Percentiles rank a stretch among this genome's conserved stretches.
phyloP scores from a whole-genome alignment of 2,888 invertebrate species.

The Chrysomela aeneicollis region DNA sequence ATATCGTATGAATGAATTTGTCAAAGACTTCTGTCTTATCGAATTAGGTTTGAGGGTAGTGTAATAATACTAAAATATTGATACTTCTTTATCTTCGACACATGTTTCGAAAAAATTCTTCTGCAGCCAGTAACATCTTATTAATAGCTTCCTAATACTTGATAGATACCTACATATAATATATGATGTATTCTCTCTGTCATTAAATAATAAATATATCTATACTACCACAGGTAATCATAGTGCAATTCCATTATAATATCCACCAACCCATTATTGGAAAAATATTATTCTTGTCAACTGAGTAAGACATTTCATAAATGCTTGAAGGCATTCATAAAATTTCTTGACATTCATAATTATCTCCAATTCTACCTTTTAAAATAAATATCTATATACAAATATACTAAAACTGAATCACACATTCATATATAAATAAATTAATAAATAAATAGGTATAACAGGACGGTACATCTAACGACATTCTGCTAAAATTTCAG shows the following conservation, averaged over 20 bases:
- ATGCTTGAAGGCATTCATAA: constrained; percentile 36
- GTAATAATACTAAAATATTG: too few species aligned
- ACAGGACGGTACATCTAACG: background rate
- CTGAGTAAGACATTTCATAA: constrained; percentile 40
- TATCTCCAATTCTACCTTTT: constrained; percentile 35
- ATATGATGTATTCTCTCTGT: too few species aligned
- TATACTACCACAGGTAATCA: constrained; percentile 5
- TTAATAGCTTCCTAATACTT: too few species aligned
- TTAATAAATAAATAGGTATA: constrained; percentile 22
- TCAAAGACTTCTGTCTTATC: too few species aligned
- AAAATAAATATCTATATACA: constrained; percentile 34
- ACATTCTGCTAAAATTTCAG: too few species aligned
- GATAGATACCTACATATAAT: too few species aligned
- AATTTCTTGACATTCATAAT: constrained; percentile 35
- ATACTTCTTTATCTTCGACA: too few species aligned
- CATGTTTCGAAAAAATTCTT: too few species aligned
- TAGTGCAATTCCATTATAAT: constrained; percentile 9
- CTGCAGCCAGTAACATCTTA: too few species aligned
- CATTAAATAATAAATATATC: background rate
- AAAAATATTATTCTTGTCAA: constrained; percentile 27
- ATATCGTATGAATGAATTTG: too few species aligned
- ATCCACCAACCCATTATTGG: constrained; percentile 35
- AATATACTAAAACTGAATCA: constrained; percentile 15
- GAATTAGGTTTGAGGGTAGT: too few species aligned
- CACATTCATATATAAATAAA: too few species aligned